Conservation (phyloP, 1,140 invertebrate species). For the Dendroctonus valens region DNA sequence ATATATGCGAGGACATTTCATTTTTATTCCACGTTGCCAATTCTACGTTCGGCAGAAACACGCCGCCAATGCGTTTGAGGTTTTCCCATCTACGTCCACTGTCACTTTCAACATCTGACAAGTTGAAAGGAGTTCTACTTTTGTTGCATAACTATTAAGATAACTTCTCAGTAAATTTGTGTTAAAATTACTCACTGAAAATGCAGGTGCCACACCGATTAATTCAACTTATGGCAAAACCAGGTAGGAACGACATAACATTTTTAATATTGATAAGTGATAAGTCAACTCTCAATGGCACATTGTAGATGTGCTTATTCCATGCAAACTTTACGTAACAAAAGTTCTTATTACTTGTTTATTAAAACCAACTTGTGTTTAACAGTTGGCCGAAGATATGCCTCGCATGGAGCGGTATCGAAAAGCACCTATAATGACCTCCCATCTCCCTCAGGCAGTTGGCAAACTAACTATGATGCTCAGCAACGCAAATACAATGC, state of each 20-base stretch:
- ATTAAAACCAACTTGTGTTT: conserved; percentile 6
- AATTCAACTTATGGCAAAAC: conserved; percentile 8
- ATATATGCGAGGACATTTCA: too few relatives aligned
- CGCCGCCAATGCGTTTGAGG: too few relatives aligned
- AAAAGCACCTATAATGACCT: conserved; percentile 59
- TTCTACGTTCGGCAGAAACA: too few relatives aligned
- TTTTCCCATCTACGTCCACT: too few relatives aligned
- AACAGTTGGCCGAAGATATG: conserved; percentile 12
- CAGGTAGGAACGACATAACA: conserved; percentile 16
- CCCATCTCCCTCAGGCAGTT: conserved; percentile 69
- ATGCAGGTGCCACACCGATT: conserved; percentile 16
- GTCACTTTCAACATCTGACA: too few relatives aligned
- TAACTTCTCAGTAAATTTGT: too few relatives aligned
- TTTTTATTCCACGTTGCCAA: too few relatives aligned
- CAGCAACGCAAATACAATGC: conserved; percentile 67
- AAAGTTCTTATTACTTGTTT: neutral
- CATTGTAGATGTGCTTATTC: neutral
- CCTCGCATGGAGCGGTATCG: conserved; percentile 2
- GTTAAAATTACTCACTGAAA: conserved; percentile 1
- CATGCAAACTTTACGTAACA: neutral
- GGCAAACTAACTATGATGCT: conserved; percentile 65
- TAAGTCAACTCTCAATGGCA: neutral
- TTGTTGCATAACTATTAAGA: too few relatives aligned
- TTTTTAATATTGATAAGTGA: neutral
- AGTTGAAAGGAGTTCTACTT: too few relatives aligned